Base-by-base conservation (phyloP, 2,113 vertebrate species). In the Anolis carolinensis region DNA sequence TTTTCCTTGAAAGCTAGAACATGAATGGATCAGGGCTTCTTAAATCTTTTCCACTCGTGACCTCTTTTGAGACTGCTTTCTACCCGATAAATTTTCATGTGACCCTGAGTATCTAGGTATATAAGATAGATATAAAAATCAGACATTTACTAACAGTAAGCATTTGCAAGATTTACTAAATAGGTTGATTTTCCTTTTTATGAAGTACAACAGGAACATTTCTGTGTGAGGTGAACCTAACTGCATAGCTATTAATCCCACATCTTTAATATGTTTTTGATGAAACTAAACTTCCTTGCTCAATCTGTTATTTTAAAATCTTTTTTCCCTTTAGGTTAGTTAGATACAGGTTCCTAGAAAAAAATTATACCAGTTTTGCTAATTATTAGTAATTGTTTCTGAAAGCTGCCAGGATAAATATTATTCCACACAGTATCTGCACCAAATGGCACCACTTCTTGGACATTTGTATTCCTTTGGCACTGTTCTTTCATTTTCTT, bases 221-320 rank as follows among this genome's bases (percentile, higher is more conserved):
- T n/a, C n/a, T 78, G 30, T 39, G 13, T 72, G 4, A 79, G 80
- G 77, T 84, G 81, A 73, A 21, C 84, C 13, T 0, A 67, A 68
- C 73, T 81, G 9, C 74, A 83, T 63, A 85, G 68, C 78, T 88
- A 79, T 90, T 89, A 87, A 23, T 20, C 84, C 59, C 70, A 78
- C 70, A 5, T 7, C 13, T 50, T 34, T 34, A 7, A 70, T 9
- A 27, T 52, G 1, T 84, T 91, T 16, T 63, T 78, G 87, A 44
- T 85, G 78, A 73, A 32, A 1, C 3, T 0, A 27, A 72, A 30
- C 34, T 39, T 83, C 71, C 7, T 48, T 36, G 0, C 32, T 65
- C 1, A 1, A 4, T 78, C 36, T 18, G 67, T 86, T 81, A 59
- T 36, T 32, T 72, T 65, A 18, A 32, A 70, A 80, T 89, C 88